These are phyloP conservation scores for Ginglymostoma cirratum DNA, from an alignment of 2,113 vertebrate genomes.

Conservation along the genomic window DNA sequence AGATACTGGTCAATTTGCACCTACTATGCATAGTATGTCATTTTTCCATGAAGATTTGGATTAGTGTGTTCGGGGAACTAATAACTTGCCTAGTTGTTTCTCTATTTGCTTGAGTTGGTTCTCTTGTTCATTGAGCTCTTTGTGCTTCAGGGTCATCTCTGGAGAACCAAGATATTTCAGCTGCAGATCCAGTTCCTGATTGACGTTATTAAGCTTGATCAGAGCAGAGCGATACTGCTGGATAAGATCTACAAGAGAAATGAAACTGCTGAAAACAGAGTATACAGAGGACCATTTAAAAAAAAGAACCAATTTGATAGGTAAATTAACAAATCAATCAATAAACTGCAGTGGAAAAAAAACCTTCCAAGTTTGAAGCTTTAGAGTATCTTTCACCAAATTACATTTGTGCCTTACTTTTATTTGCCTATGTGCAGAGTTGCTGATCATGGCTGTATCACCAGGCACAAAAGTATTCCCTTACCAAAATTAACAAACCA, in stretches of 20 bases:
- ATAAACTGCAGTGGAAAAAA: background rate
- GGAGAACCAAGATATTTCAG: constrained; percentile 54
- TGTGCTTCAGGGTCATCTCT: constrained; percentile 54
- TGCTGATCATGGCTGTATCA: background rate
- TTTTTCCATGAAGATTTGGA: background rate
- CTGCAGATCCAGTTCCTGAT: constrained; percentile 51
- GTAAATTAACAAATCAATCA: background rate
- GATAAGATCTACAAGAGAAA: constrained; percentile 62
- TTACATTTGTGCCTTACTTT: background rate
- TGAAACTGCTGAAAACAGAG: constrained; percentile 10
- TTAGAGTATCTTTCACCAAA: background rate
- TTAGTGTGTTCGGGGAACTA: background rate
- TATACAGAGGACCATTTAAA: background rate
- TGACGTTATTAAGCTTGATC: constrained; percentile 50
- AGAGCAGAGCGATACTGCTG: constrained; percentile 57
- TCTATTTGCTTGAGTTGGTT: constrained; percentile 64
- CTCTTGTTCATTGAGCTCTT: constrained; percentile 59
- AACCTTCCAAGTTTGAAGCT: background rate
- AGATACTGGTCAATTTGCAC: background rate
- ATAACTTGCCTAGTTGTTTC: constrained; percentile 60
- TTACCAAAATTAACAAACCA: background rate
- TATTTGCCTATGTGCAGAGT: background rate
- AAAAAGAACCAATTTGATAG: background rate
- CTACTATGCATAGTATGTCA: background rate
- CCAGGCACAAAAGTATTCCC: background rate